phyloP scores from a whole-genome alignment of 2,888 invertebrate genomes.

The Hedychridium roseum region DNA sequence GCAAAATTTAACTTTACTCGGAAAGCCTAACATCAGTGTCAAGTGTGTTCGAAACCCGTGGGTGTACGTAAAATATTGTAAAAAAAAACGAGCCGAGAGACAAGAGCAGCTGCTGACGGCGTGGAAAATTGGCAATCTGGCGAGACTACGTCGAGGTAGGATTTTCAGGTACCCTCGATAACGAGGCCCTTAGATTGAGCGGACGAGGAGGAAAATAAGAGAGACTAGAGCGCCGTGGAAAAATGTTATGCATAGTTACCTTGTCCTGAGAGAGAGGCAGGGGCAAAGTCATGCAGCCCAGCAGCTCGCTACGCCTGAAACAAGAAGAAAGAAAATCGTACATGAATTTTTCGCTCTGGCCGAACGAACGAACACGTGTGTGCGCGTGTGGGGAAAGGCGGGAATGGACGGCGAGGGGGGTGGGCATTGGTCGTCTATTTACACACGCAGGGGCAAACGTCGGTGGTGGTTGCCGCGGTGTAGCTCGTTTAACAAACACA shows the following conservation, averaged over 20 bases:
- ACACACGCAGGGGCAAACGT: slow-evolving; percentile 1
- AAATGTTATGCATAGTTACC: too few species aligned
- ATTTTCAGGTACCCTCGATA: neutral
- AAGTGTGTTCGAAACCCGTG: too few species aligned
- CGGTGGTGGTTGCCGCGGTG: neutral
- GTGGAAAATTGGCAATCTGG: too few species aligned
- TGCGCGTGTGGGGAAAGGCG: neutral
- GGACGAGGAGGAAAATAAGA: neutral
- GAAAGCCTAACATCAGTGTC: too few species aligned
- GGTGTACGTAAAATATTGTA: too few species aligned
- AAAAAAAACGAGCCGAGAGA: too few species aligned
- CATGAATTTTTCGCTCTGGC: slow-evolving; percentile 19
- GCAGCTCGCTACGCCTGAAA: slow-evolving; percentile 90
- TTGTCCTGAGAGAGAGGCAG: slow-evolving; percentile 80
- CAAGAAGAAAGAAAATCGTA: slow-evolving; percentile 61
- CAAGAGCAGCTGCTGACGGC: too few species aligned
- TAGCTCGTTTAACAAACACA: slow-evolving; percentile 8
- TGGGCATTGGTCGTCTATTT: slow-evolving; percentile 10
- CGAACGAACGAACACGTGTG: neutral
- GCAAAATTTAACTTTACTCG: too few species aligned
- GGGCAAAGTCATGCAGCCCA: slow-evolving; percentile 94
- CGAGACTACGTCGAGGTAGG: neutral
- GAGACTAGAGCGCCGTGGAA: too few species aligned
- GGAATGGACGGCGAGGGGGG: neutral
- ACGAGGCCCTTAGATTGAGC: neutral